A percentile compares a stretch with the other conserved stretches of the same genome.
These are phyloP conservation scores for Antitype chi DNA, from an alignment of 2,888 invertebrate species.

Conservation along the genomic window DNA sequence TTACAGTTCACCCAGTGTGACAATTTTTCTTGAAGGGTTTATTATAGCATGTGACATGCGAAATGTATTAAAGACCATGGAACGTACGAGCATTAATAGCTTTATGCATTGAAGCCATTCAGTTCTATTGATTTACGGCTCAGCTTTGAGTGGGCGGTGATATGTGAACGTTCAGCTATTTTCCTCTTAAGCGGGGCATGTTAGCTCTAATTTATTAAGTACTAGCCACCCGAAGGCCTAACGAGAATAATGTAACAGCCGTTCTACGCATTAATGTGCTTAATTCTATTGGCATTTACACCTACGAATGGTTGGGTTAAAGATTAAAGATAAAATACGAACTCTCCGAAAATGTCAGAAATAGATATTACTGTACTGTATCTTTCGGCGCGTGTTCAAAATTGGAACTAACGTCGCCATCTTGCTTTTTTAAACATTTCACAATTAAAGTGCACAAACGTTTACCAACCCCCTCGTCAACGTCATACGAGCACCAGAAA, in stretches of 20 bases:
- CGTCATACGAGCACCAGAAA: too few relatives aligned
- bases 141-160: constrained; percentile 81
- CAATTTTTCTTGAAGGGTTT: not conserved
- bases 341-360: not conserved
- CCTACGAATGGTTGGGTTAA: constrained; percentile 16
- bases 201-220: constrained; percentile 75
- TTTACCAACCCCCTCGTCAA: too few relatives aligned
- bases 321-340: constrained; percentile 15
- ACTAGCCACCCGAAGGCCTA: constrained; percentile 50
- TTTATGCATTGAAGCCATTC: constrained; percentile 80
- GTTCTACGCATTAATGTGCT: constrained; percentile 37
- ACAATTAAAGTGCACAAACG: not conserved
- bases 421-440: not conserved
- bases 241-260: constrained; percentile 30
- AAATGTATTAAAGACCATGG: constrained; percentile 60
- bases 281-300: constrained; percentile 43
- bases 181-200: constrained; percentile 68
- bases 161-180: constrained; percentile 74
- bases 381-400: too few relatives aligned
- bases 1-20: constrained; percentile 20
- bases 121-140: constrained; percentile 82
- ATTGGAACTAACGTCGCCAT: not conserved
- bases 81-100: constrained; percentile 72
- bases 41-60: constrained; percentile 48
- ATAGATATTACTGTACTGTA: not conserved